phyloP scores from a whole-genome alignment of 2,797 vertebrate species.

The Falco peregrinus region DNA sequence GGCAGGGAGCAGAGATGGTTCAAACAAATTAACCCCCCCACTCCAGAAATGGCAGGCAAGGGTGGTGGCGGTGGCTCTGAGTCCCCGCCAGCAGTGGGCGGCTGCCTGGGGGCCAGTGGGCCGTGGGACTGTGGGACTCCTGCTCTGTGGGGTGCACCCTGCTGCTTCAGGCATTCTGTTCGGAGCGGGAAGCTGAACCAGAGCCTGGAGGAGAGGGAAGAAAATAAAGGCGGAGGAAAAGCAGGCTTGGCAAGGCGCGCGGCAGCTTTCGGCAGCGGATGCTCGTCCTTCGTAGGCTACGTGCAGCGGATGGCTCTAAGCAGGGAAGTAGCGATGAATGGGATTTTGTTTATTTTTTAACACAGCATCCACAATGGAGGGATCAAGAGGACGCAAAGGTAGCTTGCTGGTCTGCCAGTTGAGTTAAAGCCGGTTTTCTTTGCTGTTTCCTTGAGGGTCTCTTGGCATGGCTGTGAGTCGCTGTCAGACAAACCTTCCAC shows the following conservation, averaged over 20 bases:
- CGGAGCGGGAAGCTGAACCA: neutral
- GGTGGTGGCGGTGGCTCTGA: neutral
- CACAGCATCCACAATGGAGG: neutral
- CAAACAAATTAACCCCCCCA: neutral
- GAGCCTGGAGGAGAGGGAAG: neutral
- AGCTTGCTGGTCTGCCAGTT: neutral
- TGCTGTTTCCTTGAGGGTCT: neutral
- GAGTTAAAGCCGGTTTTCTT: neutral
- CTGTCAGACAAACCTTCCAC: neutral
- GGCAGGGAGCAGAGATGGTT: neutral
- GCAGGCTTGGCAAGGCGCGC: neutral
- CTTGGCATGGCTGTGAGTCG: neutral
- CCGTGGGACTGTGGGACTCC: neutral
- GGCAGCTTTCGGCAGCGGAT: neutral
- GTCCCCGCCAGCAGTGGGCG: neutral
- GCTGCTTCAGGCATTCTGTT: neutral
- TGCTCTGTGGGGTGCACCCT: neutral
- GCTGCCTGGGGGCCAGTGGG: neutral
- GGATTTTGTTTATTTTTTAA: conserved; percentile 6
- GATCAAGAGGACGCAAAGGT: neutral
- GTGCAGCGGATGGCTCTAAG: neutral
- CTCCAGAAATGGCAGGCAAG: neutral
- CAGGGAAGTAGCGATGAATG: neutral
- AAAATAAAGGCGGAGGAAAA: neutral
- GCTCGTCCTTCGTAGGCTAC: neutral